These are phyloP conservation scores for Casuarius casuarius DNA, from an alignment of 2,113 vertebrate species.

Conservation along the genomic window DNA sequence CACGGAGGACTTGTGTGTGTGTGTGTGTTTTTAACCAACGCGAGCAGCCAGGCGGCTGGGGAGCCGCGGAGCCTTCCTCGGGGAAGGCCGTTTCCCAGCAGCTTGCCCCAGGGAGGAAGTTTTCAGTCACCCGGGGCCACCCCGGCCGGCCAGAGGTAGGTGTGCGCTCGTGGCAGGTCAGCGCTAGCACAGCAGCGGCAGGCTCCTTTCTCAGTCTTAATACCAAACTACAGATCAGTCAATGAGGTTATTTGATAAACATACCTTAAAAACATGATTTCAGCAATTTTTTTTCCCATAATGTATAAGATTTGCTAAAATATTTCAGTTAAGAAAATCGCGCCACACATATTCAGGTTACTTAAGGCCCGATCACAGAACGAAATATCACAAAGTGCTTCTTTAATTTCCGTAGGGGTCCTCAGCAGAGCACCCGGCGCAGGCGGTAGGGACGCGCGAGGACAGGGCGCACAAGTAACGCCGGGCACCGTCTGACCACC, in stretches of 20 bases:
- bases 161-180: background rate
- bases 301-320: background rate
- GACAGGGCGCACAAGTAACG: background rate
- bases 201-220: background rate
- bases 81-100: background rate
- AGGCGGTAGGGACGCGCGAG: too few relatives aligned
- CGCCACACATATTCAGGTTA: background rate
- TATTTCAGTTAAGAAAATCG: background rate
- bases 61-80: background rate
- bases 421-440: background rate
- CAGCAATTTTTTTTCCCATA: background rate
- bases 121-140: background rate
- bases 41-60: background rate
- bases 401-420: background rate
- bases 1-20: background rate
- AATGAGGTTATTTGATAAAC: background rate
- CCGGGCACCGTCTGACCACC: background rate
- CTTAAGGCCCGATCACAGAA: background rate
- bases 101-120: background rate
- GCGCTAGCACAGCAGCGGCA: background rate
- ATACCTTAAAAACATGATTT: background rate
- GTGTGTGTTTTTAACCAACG: background rate
- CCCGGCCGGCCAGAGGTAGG: accelerated
- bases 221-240: background rate
- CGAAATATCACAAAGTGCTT: background rate